A percentile compares a stretch with the other conserved stretches of the same genome.
phyloP scores from a whole-genome alignment of 2,113 vertebrate genomes.

The Echinops telfairi region DNA sequence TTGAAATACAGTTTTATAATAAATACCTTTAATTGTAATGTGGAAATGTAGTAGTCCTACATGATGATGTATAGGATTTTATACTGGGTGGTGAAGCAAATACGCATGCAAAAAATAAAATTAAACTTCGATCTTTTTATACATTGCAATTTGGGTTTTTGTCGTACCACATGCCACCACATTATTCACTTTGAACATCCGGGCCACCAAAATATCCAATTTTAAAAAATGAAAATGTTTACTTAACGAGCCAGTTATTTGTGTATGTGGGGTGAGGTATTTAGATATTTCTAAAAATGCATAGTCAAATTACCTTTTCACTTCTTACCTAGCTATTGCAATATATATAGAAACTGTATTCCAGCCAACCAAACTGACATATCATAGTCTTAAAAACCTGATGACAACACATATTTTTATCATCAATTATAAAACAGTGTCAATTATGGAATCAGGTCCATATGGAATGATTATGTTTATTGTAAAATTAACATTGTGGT shows the following conservation, averaged over 20 bases:
- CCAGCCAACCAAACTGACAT: neutral
- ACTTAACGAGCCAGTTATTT: neutral
- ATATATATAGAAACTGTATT: neutral
- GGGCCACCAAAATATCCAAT: neutral
- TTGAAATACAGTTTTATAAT: conserved; percentile 43
- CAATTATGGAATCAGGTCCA: neutral
- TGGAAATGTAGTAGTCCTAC: neutral
- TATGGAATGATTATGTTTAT: neutral
- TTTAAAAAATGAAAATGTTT: neutral
- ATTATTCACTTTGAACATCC: neutral
- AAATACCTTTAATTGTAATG: neutral
- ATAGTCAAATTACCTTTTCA: neutral
- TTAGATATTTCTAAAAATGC: conserved; percentile 23
- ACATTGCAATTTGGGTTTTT: neutral
- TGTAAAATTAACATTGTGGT: neutral
- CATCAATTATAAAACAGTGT: conserved; percentile 4
- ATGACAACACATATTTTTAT: neutral
- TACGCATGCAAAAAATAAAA: neutral
- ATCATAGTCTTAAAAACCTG: neutral
- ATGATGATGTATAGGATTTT: neutral
- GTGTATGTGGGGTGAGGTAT: neutral
- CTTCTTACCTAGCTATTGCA: neutral
- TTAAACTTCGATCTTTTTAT: neutral
- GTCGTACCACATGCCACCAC: neutral
- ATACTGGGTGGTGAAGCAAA: neutral